Evolutionary conservation across 2,888 invertebrate species (phyloP).

Genomic region (Odontothrips loti): DNA sequence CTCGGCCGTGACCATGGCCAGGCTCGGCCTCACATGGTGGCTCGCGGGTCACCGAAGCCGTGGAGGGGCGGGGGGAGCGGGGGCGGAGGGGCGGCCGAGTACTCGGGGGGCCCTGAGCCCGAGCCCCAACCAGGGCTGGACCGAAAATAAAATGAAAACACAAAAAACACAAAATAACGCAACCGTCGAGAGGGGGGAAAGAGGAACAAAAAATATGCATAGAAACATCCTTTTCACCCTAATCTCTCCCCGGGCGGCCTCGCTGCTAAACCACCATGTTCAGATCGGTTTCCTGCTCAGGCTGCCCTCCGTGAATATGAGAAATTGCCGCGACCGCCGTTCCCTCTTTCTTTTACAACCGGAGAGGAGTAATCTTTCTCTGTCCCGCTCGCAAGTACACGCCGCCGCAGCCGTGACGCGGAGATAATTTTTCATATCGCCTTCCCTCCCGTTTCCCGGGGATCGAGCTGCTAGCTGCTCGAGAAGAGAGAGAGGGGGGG

Average conservation of each 20-base stretch:
- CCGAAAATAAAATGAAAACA: not conserved
- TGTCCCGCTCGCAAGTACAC: no score
- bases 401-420: no score
- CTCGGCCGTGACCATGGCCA: no score
- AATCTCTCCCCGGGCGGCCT: no score
- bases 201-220: not conserved
- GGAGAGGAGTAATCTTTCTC: no score
- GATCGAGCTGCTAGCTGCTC: no score
- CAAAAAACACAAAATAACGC: not conserved
- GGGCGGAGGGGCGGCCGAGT: not conserved
- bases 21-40: not conserved
- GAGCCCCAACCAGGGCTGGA: not conserved
- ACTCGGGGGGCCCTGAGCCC: slow-evolving; percentile 4
- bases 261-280: no score
- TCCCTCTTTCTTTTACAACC: no score
- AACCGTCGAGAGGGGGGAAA: not conserved
- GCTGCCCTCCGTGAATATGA: not conserved
- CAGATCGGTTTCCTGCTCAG: not conserved
- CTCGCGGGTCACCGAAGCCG: not conserved
- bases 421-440: no score
- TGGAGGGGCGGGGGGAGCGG: slow-evolving; percentile 15
- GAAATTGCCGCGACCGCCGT: not conserved
- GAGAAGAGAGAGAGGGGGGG: no score
- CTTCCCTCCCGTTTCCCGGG: no score
- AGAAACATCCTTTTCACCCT: no score